These are phyloP conservation scores for Phainopepla nitens DNA, from an alignment of 2,113 vertebrate genomes.

Conservation along the genomic window DNA sequence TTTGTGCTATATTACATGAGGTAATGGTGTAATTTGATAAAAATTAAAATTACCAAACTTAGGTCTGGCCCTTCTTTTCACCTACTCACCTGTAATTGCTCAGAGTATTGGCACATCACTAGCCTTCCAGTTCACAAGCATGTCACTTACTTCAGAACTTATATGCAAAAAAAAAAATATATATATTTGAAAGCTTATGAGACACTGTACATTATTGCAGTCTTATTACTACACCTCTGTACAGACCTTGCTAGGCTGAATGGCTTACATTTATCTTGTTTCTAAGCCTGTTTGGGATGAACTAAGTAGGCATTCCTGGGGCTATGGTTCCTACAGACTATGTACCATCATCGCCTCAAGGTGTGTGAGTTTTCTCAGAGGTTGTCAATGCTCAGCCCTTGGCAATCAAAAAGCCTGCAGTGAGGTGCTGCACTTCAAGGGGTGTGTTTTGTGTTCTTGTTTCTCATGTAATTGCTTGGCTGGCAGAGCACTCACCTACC, in stretches of 20 bases:
- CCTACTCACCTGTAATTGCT: background rate
- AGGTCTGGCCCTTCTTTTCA: background rate
- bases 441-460: background rate
- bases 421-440: background rate
- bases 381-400: background rate
- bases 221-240: background rate
- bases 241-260: background rate
- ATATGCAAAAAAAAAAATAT: background rate
- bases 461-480: background rate
- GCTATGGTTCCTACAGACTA: background rate
- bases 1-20: background rate
- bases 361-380: background rate
- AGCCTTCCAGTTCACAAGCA: background rate
- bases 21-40: background rate
- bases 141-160: background rate
- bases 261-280: background rate
- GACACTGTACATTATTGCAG: accelerated
- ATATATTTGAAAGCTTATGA: background rate
- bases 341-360: background rate
- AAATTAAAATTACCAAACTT: background rate
- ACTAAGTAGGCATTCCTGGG: background rate
- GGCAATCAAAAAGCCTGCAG: background rate
- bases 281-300: background rate
- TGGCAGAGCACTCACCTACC: background rate
- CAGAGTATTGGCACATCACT: background rate